Evolutionary conservation across 2,888 invertebrate genomes (phyloP).

Genomic region (Amphimallon solstitiale): DNA sequence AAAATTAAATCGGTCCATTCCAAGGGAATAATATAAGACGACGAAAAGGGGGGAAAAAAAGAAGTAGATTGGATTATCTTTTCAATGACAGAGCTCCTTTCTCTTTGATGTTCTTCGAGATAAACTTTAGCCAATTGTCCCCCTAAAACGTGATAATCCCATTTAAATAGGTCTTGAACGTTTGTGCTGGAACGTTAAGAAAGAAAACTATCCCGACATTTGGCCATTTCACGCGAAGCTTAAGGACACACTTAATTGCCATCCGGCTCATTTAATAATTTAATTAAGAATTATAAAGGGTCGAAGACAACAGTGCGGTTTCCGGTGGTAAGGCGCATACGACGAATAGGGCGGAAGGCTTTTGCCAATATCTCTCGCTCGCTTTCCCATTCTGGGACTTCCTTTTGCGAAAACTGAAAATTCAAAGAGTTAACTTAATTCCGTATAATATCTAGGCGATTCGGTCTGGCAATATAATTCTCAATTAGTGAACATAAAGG

Average conservation of each 20-base stretch:
- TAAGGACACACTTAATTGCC: slow-evolving; percentile 23
- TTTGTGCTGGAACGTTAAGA: neutral
- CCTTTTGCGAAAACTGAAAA: neutral
- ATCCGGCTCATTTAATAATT: slow-evolving; percentile 25
- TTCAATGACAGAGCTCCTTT: slow-evolving; percentile 9
- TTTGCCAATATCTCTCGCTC: neutral
- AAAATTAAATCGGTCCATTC: too few species aligned
- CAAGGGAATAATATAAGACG: neutral
- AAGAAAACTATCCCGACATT: slow-evolving; percentile 23
- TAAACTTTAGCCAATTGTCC: slow-evolving; percentile 8
- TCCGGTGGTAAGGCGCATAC: neutral
- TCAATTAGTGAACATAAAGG: slow-evolving; percentile 28
- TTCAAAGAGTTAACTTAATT: slow-evolving; percentile 24
- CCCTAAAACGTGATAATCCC: slow-evolving; percentile 24
- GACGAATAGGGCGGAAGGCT: slow-evolving; percentile 1
- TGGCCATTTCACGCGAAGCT: too few species aligned
- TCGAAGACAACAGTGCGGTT: too few species aligned
- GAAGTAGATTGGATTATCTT: slow-evolving; percentile 17
- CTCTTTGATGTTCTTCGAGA: slow-evolving; percentile 13
- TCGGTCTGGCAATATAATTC: slow-evolving; percentile 24
- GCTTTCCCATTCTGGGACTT: neutral
- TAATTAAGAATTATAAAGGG: slow-evolving; percentile 26
- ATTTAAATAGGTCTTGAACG: slow-evolving; percentile 3
- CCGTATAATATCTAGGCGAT: neutral
- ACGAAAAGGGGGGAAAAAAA: neutral